These are phyloP conservation scores for Euborellia annulipes DNA, from an alignment of 1,140 invertebrate genomes.

Conservation along the genomic window DNA sequence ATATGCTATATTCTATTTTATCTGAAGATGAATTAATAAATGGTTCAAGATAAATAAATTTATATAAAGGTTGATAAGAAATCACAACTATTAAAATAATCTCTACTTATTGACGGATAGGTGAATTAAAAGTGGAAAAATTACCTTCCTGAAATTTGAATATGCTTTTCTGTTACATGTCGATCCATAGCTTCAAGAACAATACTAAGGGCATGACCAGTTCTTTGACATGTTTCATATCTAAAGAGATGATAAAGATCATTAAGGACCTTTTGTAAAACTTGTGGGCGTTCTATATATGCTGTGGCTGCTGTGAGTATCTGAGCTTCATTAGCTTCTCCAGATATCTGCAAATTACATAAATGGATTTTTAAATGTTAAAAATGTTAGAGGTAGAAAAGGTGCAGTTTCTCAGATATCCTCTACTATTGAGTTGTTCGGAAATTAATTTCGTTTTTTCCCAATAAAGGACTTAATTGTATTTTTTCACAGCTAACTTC, in stretches of 20 bases:
- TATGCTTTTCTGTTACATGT: slow-evolving; percentile 65
- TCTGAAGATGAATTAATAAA: too few species aligned
- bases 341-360: slow-evolving; percentile 48
- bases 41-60: too few species aligned
- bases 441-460: too few species aligned
- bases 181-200: slow-evolving; percentile 75
- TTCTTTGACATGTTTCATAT: slow-evolving; percentile 51
- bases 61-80: too few species aligned
- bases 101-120: too few species aligned
- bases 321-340: slow-evolving; percentile 82
- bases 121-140: too few species aligned
- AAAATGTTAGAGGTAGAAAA: neutral
- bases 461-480: too few species aligned
- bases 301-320: slow-evolving; percentile 64
- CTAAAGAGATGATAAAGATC: slow-evolving; percentile 83
- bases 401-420: too few species aligned
- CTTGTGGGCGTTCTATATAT: slow-evolving; percentile 61
- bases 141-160: slow-evolving; percentile 85
- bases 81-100: too few species aligned
- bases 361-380: slow-evolving; percentile 4
- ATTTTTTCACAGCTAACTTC: too few species aligned
- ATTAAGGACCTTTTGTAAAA: slow-evolving; percentile 73
- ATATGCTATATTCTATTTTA: too few species aligned
- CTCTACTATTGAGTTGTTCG: too few species aligned
- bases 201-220: slow-evolving; percentile 52